A percentile compares a stretch with the other conserved stretches of the same genome.
phyloP scores from a whole-genome alignment of 35 echinoderm and acorn worm genomes.

The Ophiothrix spiculata region DNA sequence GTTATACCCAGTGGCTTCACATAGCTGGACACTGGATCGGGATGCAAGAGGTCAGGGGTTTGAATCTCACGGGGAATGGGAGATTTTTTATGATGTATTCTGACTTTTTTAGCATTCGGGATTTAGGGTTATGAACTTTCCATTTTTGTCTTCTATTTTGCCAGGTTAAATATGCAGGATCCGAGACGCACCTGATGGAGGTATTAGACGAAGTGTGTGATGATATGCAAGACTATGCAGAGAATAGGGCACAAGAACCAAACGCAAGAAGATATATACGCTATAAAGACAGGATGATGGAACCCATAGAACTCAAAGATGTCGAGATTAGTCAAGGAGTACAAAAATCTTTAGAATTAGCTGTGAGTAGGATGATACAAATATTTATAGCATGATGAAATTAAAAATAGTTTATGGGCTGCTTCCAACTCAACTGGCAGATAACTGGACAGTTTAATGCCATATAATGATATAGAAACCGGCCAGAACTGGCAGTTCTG shows the following conservation, averaged over 20 bases:
- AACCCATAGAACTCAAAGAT: constrained; percentile 30
- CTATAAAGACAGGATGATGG: constrained; percentile 44
- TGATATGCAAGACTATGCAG: constrained; percentile 71
- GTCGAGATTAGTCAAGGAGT: constrained; percentile 23
- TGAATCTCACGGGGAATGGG: no score
- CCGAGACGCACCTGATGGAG: constrained; percentile 62
- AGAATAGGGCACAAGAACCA: constrained; percentile 39
- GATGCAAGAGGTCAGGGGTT: no score
- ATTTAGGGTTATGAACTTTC: no score
- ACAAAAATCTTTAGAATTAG: constrained; percentile 37
- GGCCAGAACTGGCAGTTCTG: not conserved
- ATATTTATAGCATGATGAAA: not conserved
- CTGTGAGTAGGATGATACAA: constrained; percentile 22
- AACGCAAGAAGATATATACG: constrained; percentile 49
- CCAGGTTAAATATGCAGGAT: constrained; percentile 66
- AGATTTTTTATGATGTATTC: no score
- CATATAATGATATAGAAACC: not conserved
- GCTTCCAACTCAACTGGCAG: not conserved
- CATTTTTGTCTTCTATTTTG: no score
- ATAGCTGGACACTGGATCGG: no score
- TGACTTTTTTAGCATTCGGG: no score
- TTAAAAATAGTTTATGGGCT: not conserved
- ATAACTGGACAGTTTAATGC: not conserved
- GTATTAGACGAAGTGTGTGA: constrained; percentile 56
- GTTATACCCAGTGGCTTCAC: no score